A percentile compares a stretch with the other conserved stretches of the same genome.
Evolutionary conservation across 2,113 vertebrate species (phyloP).

Genomic region (Glaucomys volans): DNA sequence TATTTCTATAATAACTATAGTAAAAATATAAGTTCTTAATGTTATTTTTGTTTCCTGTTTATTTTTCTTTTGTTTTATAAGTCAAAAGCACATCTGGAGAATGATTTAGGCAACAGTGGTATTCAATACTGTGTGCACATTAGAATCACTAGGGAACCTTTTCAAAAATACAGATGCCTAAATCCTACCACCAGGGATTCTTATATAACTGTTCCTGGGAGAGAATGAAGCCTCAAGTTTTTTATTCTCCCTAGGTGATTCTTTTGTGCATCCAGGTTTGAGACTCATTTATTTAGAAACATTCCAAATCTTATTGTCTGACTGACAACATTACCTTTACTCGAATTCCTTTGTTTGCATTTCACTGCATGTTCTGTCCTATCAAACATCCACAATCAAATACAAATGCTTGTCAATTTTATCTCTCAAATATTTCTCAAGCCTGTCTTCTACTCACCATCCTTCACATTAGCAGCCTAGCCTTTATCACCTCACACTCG

Average conservation of each 20-base stretch:
- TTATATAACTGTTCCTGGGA: constrained; percentile 65
- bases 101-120: neutral
- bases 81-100: constrained; percentile 68
- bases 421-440: neutral
- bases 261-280: constrained; percentile 25
- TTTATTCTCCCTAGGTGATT: constrained; percentile 15
- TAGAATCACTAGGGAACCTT: constrained; percentile 25
- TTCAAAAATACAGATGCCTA: constrained; percentile 52
- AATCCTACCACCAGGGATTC: constrained; percentile 46
- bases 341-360: neutral
- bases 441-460: neutral
- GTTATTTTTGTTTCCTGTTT: neutral
- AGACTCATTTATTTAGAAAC: constrained; percentile 25
- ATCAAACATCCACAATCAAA: neutral
- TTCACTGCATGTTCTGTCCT: neutral
- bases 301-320: constrained; percentile 19
- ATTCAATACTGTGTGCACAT: constrained; percentile 38
- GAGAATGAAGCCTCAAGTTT: neutral
- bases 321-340: neutral
- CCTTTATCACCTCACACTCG: neutral
- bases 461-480: neutral
- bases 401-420: neutral
- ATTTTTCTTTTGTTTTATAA: constrained; percentile 50
- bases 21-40: neutral
- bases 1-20: neutral